Percentiles rank a stretch among this genome's conserved stretches.
Conservation (phyloP, 2,797 vertebrate species). For the Danio choprae region DNA sequence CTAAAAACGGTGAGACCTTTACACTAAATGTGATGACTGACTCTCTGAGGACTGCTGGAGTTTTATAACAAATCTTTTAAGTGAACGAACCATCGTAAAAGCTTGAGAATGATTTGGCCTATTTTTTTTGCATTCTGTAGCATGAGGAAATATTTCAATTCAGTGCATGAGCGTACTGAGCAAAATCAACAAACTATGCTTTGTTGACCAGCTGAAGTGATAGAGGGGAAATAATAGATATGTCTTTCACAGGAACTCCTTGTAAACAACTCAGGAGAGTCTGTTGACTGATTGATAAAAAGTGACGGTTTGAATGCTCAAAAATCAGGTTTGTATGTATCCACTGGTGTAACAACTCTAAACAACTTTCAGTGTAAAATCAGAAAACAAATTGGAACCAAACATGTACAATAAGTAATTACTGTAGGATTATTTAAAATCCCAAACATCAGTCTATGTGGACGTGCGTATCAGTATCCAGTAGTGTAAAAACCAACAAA, state of each 20-base stretch:
- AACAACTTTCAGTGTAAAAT: background rate
- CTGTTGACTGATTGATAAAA: background rate
- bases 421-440: background rate
- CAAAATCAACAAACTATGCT: background rate
- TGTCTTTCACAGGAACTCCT: background rate
- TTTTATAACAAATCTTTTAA: conserved; percentile 15
- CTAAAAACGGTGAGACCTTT: background rate
- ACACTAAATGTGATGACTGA: conserved; percentile 23
- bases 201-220: background rate
- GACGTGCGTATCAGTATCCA: background rate
- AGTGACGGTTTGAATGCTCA: background rate
- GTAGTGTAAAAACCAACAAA: background rate
- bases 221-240: background rate
- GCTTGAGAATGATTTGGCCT: background rate
- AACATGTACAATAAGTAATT: too few species aligned
- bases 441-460: background rate
- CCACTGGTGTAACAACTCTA: background rate
- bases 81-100: background rate
- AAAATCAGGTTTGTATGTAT: background rate
- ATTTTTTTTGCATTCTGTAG: background rate
- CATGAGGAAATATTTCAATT: background rate
- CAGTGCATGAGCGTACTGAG: background rate
- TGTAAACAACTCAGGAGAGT: background rate
- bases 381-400: background rate
- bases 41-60: conserved; percentile 17